Base-by-base conservation (phyloP, 2,113 vertebrate species). In the Oophaga pumilio region DNA sequence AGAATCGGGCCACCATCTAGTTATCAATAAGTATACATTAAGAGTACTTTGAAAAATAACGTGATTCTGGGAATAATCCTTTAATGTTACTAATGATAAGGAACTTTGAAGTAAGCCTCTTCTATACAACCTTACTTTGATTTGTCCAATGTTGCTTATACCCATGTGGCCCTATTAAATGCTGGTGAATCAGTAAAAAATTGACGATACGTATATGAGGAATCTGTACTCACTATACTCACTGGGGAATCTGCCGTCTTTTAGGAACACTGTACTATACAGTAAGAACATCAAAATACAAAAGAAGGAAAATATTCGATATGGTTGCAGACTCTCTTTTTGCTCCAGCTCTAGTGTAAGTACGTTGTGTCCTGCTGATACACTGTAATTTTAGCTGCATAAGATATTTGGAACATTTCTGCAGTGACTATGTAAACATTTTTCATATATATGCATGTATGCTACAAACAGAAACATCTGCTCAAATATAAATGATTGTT, bases 401-500 rank as follows among this genome's bases (percentile, higher is more conserved):
- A 81, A 62, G 81, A 68, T 24, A 53, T 24, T 83, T 69, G 50
- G 64, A 52, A 49, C n/a, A 69, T 69, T 68, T 83, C 69, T 83
- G 62, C 81, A 17, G 81, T 53, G 81, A 83, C 53, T 53, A 69
- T 69, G 20, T 83, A 68, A 69, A 83, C 60, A 83, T 83, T 83
- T 83, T 17, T 83, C 81, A 83, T 66, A 83, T 66, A 83, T 83
- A 83, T 68, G 66, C 43, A 24, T 50, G 66, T 28, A 69, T 83
- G 81, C 62, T 69, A 62, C 62, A 83, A 83, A 83, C n/a, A 69
- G 62, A 83, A 83, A 83, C 81, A 83, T 83, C 81, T 83, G 81
- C 66, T 83, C 81, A 66, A 66, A 69, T 24, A 69, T 15, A 66
- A 83, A 83, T 52, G 81, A 83, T 49, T 83, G 20, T 69, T 83